Evolutionary conservation across 1,140 invertebrate genomes (phyloP), one percentile per base, ranked within the genome.

Genomic region (Zaprionus capensis): DNA sequence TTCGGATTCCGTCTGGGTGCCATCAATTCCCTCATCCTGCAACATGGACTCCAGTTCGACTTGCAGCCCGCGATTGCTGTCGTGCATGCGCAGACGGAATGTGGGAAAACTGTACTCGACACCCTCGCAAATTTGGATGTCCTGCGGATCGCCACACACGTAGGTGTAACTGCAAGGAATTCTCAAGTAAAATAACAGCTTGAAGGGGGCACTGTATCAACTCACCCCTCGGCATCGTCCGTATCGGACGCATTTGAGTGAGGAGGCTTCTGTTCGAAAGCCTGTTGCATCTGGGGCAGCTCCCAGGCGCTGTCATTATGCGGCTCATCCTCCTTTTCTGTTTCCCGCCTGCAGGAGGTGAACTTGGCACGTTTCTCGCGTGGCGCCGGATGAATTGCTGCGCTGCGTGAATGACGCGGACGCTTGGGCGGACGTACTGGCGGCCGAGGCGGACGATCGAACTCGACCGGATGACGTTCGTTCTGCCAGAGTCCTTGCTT

Each of bases 401-500:
- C 80, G 7, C 83, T 79, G 36, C 92, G 91, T 1, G 91, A 92
- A 31, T 92, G 83, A 12, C 92, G 81, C 1, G 92, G 78, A 12
- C 92, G 70, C 56, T 92, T 92, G 9, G 92, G 92, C 11, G 92
- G 92, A 31, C 92, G 76, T 7, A 92, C 82, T 24, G 92, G 92
- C 2, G 91, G 92, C 1, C 79, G 71, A 0, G 92, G 92, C 15
- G 92, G 92, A 24, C 90, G 75, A 81, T 93, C 70, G 71, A 90
- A 88, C 67, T 93, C 67, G 75, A 92, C 91, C 71, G 93, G 83
- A 78, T 91, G 64, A 53, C 92, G 75, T 71, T 88, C 92, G 57
- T 82, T 92, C 22, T 94, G 93, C 94, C 91, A 94, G 17, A 88
- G 80, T 6, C 94, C 94, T 81, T 95, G 94, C 66, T 92, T 94